Conservation (phyloP, 2,113 vertebrate genomes). For the Neolamprologus fasciatus region DNA sequence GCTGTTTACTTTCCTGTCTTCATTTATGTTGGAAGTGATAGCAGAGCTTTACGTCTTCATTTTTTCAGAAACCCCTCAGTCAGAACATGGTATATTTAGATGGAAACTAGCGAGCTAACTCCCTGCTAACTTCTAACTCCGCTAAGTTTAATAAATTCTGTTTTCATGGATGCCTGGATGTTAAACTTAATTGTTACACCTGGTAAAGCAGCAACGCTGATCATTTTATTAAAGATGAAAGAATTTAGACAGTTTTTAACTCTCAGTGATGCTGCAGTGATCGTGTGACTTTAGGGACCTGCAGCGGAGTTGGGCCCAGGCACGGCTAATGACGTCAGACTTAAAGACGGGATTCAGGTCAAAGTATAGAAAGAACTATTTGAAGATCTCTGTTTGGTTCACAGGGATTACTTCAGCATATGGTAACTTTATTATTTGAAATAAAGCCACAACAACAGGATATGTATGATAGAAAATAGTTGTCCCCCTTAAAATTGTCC, state of each 20-base stretch:
- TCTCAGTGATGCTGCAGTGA: background rate
- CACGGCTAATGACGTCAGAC: background rate
- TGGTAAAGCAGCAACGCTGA: too few species aligned
- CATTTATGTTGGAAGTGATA: too few species aligned
- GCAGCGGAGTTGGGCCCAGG: background rate
- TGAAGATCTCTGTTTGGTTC: background rate
- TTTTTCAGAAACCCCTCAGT: too few species aligned
- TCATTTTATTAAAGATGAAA: background rate
- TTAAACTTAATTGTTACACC: too few species aligned
- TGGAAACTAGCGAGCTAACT: too few species aligned
- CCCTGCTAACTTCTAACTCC: too few species aligned
- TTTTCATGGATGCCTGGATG: too few species aligned
- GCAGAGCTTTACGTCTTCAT: too few species aligned
- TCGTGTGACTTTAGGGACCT: background rate
- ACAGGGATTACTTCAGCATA: background rate
- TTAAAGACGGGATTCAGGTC: background rate
- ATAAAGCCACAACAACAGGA: background rate
- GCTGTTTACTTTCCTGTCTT: too few species aligned
- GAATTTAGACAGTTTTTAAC: background rate
- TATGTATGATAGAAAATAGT: background rate
- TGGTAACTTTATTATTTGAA: background rate
- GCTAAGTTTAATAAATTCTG: too few species aligned
- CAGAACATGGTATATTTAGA: too few species aligned
- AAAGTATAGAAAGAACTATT: background rate
- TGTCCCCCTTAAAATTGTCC: background rate